Evolutionary conservation across 2,888 invertebrate genomes (phyloP).

Genomic region (Heliconius hortense): DNA sequence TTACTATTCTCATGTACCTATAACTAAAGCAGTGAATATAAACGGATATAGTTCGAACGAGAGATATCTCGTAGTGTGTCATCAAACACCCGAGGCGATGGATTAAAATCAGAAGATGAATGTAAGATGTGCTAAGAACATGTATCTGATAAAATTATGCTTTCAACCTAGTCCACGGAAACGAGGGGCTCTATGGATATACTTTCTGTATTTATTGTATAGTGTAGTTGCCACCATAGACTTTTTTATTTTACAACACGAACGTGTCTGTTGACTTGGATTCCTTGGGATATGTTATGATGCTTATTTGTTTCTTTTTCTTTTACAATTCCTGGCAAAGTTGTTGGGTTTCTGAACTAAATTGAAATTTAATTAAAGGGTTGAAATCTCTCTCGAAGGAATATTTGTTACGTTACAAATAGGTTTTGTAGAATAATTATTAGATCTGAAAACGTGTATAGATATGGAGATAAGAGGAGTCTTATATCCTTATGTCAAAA

Average conservation of each 20-base stretch:
- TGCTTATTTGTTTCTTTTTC: conserved; percentile 10
- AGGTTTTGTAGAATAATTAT: neutral
- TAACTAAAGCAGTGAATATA: conserved; percentile 3
- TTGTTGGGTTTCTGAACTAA: neutral
- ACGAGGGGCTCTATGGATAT: conserved; percentile 33
- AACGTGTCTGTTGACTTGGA: conserved; percentile 21
- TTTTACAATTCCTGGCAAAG: neutral
- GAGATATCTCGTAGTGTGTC: conserved; percentile 10
- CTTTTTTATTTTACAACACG: conserved; percentile 34
- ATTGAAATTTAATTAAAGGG: neutral
- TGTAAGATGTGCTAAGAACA: conserved; percentile 38
- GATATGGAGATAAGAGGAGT: no score
- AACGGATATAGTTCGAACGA: conserved; percentile 12
- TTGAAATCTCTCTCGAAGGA: neutral
- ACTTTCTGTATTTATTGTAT: conserved; percentile 20
- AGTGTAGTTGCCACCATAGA: conserved; percentile 16
- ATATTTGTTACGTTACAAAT: no score
- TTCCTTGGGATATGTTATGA: conserved; percentile 7
- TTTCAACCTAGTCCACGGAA: conserved; percentile 31
- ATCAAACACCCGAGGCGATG: conserved; percentile 5
- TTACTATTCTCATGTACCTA: conserved; percentile 5
- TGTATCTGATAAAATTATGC: conserved; percentile 41
- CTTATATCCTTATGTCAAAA: no score
- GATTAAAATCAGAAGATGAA: conserved; percentile 38
- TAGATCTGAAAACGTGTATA: neutral